Evolutionary conservation across 2,888 invertebrate species (phyloP), one percentile per base, ranked within the genome.

Genomic region (Eumerus sabulonum): DNA sequence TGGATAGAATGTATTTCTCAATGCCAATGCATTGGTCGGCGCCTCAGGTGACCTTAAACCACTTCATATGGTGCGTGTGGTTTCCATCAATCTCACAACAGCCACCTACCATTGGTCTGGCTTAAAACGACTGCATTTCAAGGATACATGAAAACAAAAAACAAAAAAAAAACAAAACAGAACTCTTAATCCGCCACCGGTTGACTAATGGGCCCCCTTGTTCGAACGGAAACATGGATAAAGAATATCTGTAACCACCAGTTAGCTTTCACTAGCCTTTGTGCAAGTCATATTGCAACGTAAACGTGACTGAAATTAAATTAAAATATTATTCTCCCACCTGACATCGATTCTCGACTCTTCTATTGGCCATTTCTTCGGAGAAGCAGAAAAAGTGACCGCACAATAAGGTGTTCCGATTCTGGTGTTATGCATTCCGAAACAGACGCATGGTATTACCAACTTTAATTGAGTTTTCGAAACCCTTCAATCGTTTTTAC

Each of bases 401-500:
- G 11, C 40, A n/a, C n/a, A 62, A 35, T 77, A 67, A 66, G 62
- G 3, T 67, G n/a, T n/a, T n/a, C n/a, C n/a, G n/a, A n/a, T 17
- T 27, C 38, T n/a, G n/a, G 45, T 19, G 62, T 35, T 51, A 36
- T 73, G 54, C 59, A 73, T 68, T 77, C 60, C 73, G 38, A 53
- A 68, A 48, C 47, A 73, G 36, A 45, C 14, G 27, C 40, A 3
- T 40, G 64, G 74, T 59, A 74, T 68, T 79, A 79, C 59, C 48
- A 74, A 79, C 63, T 79, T 79, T 79, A 79, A 79, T 79, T 79
- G 79, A 68, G 54, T 79, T 79, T 63, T 40, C 54, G 63, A 73
- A 77, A 53, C 45, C 47, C 67, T 47, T 40, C 45, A 62, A 47
- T 38, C 45, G 7, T 27, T 7, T 27, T 27, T 27, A n/a, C n/a